phyloP scores from a whole-genome alignment of 1,140 invertebrate species.

The Eriosoma lanigerum region DNA sequence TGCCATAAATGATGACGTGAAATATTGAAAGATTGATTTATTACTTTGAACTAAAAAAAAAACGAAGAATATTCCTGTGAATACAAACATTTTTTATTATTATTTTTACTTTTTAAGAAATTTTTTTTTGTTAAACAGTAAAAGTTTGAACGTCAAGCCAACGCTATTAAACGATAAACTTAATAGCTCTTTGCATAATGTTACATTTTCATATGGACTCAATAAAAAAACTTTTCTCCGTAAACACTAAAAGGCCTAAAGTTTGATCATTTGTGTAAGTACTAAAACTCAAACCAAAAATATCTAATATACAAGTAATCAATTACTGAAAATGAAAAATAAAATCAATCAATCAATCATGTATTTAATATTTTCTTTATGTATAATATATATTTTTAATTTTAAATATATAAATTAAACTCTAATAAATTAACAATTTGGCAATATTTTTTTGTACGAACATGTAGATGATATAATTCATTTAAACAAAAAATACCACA shows the following conservation, averaged over 20 bases:
- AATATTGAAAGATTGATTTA: slow-evolving; percentile 23
- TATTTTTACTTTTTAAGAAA: neutral
- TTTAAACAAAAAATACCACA: too few species aligned
- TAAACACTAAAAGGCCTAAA: neutral
- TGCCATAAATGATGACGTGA: slow-evolving; percentile 4
- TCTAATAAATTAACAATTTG: too few species aligned
- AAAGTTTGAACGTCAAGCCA: neutral
- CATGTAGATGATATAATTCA: too few species aligned
- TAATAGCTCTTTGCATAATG: neutral
- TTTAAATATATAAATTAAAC: too few species aligned
- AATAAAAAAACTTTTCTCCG: neutral
- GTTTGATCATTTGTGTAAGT: neutral
- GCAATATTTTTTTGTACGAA: too few species aligned
- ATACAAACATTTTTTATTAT: neutral
- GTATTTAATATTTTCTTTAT: too few species aligned
- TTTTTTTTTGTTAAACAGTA: neutral
- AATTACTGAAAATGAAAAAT: too few species aligned
- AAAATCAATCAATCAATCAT: too few species aligned
- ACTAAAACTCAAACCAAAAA: too few species aligned
- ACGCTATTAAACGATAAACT: neutral
- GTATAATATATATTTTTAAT: too few species aligned
- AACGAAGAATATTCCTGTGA: too few species aligned
- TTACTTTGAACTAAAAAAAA: neutral
- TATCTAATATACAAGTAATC: too few species aligned
- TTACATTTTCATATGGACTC: neutral